A percentile compares a stretch with the other conserved stretches of the same genome.
Conservation (phyloP, 1,140 invertebrate species). For the Paraescarpia echinospica region DNA sequence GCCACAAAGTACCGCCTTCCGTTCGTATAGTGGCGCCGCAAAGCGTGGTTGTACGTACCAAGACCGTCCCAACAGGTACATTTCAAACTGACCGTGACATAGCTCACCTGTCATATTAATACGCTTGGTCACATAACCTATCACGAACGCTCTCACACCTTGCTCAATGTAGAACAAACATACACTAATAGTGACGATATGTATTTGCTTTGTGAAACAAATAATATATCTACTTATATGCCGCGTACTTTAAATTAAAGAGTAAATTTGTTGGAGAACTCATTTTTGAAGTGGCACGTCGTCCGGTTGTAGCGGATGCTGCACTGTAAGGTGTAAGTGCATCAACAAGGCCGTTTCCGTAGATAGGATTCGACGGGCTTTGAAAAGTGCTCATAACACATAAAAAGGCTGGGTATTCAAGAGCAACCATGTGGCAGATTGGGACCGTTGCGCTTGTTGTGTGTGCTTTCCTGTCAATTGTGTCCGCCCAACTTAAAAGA, state of each 20-base stretch:
- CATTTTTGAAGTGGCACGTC: not conserved
- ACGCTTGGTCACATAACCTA: constrained; percentile 2
- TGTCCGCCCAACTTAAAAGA: not conserved
- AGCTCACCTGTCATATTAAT: constrained; percentile 1
- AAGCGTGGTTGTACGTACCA: not conserved
- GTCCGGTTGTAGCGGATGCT: not conserved
- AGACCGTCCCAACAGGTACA: not conserved
- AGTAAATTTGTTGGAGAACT: not conserved
- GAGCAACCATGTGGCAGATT: not conserved
- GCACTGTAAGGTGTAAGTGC: not conserved
- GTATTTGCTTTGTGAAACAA: not conserved
- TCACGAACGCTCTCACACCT: not conserved
- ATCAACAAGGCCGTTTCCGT: constrained; percentile 34
- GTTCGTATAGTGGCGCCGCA: not conserved
- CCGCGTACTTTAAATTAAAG: not conserved
- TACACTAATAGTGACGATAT: not conserved
- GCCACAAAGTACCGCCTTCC: too few species aligned
- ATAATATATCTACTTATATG: not conserved
- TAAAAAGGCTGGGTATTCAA: not conserved
- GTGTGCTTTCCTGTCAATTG: not conserved
- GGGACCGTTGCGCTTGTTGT: not conserved
- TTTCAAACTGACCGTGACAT: constrained; percentile 4
- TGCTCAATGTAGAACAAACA: not conserved
- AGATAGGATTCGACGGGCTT: not conserved
- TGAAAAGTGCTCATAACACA: not conserved